Base-by-base conservation (phyloP, 2,888 invertebrate genomes). In the Melitaea athalia region DNA sequence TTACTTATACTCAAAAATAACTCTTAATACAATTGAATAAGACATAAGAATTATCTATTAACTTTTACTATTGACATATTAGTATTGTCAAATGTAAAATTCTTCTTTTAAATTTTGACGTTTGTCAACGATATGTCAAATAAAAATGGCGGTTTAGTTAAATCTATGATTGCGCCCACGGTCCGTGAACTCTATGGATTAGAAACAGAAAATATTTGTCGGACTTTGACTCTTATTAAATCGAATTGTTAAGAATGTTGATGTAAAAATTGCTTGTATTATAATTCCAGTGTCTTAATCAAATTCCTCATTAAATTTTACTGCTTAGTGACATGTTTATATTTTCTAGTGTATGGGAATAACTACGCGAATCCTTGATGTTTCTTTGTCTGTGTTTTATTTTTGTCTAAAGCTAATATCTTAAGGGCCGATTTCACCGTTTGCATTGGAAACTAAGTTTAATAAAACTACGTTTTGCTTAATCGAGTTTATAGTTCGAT, bases 41-140 rank as follows among this genome's bases (percentile, higher is more conserved):
- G 61, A 49, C 31, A 3, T 33, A 14, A 61, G 33, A 61, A 61
- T 47, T 49, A 14, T 17, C 7, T 12, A 31, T 10, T 24, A 33
- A 33, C 31, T 55, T 55, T 55, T 6, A 31, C 31, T 49, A 24
- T 24, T 24, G 24, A 24, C 24, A 24, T 2, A n/a, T n/a, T n/a
- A 24, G 24, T 24, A 3, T 24, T 24, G 24, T 24, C 24, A 24
- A 24, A 24, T 24, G 24, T 24, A 24, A 24, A 24, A 24, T 31
- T 47, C 17, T 61, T 53, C 14, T 59, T 53, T 64, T 60, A 69
- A 66, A 73, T 61, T 74, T 68, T 75, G 72, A 74, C 71, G 68
- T 69, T 55, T 75, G 73, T 74, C 76, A 75, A 64, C 70, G 63
- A 31, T 42, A 66, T 66, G 72, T 74, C 63, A 72, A 72, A 77